A percentile compares a stretch with the other conserved stretches of the same genome.
Conservation (phyloP, 2,888 invertebrate species). For the Chorisops tibialis region DNA sequence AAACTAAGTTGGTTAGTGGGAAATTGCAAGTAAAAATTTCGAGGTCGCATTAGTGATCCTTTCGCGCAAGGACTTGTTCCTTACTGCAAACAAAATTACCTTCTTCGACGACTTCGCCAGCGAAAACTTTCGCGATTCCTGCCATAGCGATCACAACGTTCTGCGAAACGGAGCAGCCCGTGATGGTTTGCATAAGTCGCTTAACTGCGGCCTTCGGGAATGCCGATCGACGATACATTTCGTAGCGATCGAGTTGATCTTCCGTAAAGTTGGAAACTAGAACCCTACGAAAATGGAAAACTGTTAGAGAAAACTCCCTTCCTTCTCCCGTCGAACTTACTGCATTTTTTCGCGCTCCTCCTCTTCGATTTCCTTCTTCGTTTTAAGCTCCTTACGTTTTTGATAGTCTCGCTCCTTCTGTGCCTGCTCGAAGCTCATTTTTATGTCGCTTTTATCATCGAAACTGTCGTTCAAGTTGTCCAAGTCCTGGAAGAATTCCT, state of each 20-base stretch:
- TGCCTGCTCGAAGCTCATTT: constrained; percentile 3
- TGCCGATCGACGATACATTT: constrained; percentile 95
- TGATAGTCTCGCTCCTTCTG: constrained; percentile 37
- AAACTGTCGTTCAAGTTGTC: constrained; percentile 3
- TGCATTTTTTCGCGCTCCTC: constrained; percentile 96
- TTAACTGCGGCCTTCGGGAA: constrained; percentile 98
- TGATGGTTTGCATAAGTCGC: constrained; percentile 95
- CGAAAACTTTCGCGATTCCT: constrained; percentile 98
- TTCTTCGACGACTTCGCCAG: constrained; percentile 98
- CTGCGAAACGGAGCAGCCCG: constrained; percentile 94
- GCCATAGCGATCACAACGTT: constrained; percentile 99
- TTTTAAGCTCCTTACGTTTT: constrained; percentile 67
- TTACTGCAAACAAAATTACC: constrained; percentile 61
- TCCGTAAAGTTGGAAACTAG: constrained; percentile 98
- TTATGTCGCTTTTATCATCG: not conserved
- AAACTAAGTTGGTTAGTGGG: not conserved
- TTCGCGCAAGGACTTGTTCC: too few relatives aligned
- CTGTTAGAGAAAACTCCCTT: not conserved
- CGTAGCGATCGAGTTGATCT: constrained; percentile 96
- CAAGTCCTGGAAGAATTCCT: constrained; percentile 12
- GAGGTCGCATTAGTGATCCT: too few relatives aligned
- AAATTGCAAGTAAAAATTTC: not conserved
- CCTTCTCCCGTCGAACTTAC: constrained; percentile 60
- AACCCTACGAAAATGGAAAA: constrained; percentile 61
- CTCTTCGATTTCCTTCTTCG: constrained; percentile 82